Percentiles rank a stretch among this genome's conserved stretches.
These are phyloP conservation scores for Zaprionus bogoriensis DNA, from an alignment of 2,888 invertebrate species.

Conservation along the genomic window DNA sequence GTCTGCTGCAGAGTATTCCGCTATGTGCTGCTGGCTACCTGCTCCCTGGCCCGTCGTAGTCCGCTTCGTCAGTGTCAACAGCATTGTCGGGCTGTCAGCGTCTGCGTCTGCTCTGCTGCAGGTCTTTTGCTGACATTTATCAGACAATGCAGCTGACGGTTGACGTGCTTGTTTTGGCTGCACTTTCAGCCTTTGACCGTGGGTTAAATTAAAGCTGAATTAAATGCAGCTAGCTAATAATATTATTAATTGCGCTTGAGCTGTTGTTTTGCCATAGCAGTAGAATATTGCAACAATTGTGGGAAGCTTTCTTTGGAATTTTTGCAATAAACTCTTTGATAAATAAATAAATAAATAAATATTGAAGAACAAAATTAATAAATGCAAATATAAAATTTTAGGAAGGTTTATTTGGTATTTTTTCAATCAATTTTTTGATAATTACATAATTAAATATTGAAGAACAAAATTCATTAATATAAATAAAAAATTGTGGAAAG, in stretches of 20 bases:
- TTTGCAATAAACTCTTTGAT: neutral
- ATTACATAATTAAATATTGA: too few species aligned
- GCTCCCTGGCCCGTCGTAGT: slow-evolving; percentile 11
- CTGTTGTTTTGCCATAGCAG: too few species aligned
- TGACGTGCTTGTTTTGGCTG: slow-evolving; percentile 31
- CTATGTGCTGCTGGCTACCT: slow-evolving; percentile 8
- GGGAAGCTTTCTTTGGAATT: too few species aligned
- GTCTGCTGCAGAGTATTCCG: too few species aligned
- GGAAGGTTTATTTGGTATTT: too few species aligned
- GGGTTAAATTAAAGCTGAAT: slow-evolving; percentile 34
- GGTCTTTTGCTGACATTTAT: slow-evolving; percentile 54
- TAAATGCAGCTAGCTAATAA: slow-evolving; percentile 40
- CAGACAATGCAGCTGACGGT: slow-evolving; percentile 43
- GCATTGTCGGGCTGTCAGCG: slow-evolving; percentile 53
- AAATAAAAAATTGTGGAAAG: too few species aligned
- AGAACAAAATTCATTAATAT: too few species aligned
- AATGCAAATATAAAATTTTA: too few species aligned
- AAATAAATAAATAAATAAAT: neutral
- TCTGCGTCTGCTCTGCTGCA: slow-evolving; percentile 17
- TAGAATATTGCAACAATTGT: too few species aligned
- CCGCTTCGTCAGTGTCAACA: slow-evolving; percentile 58
- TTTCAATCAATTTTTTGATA: too few species aligned
- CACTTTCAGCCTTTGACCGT: slow-evolving; percentile 38
- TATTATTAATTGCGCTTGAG: slow-evolving; percentile 25
- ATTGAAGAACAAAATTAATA: too few species aligned